A percentile compares a stretch with the other conserved stretches of the same genome.
These are phyloP conservation scores for Drosophila meridiana DNA, from an alignment of 2,888 invertebrate species.

Conservation along the genomic window DNA sequence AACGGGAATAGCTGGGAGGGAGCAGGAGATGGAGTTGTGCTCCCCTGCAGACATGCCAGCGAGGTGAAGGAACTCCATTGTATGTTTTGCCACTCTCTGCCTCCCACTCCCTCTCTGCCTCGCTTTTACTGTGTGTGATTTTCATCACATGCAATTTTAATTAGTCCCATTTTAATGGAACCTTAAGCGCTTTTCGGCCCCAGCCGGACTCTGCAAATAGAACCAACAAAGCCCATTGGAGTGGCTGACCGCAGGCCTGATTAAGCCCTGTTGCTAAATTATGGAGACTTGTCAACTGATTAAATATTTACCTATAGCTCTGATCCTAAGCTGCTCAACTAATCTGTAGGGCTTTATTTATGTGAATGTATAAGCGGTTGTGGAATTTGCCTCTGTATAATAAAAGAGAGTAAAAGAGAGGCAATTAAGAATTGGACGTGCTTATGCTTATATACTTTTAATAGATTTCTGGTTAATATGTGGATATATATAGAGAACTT, in stretches of 20 bases:
- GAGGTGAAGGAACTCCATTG: conserved; percentile 60
- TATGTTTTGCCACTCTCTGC: background rate
- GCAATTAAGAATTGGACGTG: background rate
- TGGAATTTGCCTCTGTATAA: background rate
- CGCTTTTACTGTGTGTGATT: conserved; percentile 6
- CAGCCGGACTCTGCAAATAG: conserved; percentile 28
- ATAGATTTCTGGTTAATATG: background rate
- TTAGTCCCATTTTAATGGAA: conserved; percentile 60
- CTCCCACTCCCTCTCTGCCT: background rate
- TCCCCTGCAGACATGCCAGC: conserved; percentile 9
- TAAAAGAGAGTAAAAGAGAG: background rate
- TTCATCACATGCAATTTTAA: conserved; percentile 65
- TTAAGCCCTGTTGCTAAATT: conserved; percentile 29
- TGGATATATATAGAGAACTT: background rate
- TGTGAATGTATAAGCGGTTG: background rate
- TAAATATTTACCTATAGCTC: conserved; percentile 28
- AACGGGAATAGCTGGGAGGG: background rate
- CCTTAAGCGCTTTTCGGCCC: conserved; percentile 34
- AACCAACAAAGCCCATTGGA: conserved; percentile 10
- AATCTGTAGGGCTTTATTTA: background rate
- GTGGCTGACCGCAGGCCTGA: conserved; percentile 18
- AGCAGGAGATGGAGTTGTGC: background rate
- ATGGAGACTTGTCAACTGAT: conserved; percentile 42
- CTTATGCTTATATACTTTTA: background rate
- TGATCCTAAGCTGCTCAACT: background rate